These are phyloP conservation scores for Carterocephalus palaemon DNA, from an alignment of 2,888 invertebrate genomes.

Conservation along the genomic window DNA sequence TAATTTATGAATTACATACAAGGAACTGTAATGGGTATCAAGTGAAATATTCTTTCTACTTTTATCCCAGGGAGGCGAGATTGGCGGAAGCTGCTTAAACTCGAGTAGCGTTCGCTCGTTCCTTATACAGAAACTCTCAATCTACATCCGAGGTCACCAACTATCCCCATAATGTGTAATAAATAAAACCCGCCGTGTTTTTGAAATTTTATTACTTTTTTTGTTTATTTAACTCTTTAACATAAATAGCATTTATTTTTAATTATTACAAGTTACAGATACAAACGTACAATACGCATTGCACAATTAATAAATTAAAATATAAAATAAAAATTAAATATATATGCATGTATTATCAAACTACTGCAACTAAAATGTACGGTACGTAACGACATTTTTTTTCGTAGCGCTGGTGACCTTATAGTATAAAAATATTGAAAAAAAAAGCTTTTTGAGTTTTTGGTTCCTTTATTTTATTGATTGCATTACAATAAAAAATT, in stretches of 20 bases:
- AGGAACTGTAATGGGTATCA: too few species aligned
- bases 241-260: slow-evolving; percentile 79
- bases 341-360: too few species aligned
- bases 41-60: too few species aligned
- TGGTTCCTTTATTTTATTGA: slow-evolving; percentile 73
- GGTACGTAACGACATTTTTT: slow-evolving; percentile 52
- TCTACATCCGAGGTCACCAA: too few species aligned
- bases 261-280: slow-evolving; percentile 75
- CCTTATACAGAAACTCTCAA: too few species aligned
- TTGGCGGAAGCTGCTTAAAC: too few species aligned
- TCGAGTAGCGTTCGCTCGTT: too few species aligned
- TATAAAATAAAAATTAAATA: slow-evolving; percentile 73
- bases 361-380: slow-evolving; percentile 62
- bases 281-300: slow-evolving; percentile 74
- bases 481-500: slow-evolving; percentile 59
- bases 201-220: slow-evolving; percentile 77
- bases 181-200: slow-evolving; percentile 60
- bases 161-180: too few species aligned
- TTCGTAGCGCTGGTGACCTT: slow-evolving; percentile 62
- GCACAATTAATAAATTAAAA: slow-evolving; percentile 76
- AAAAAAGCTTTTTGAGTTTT: slow-evolving; percentile 64
- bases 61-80: too few species aligned
- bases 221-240: slow-evolving; percentile 64
- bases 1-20: too few species aligned
- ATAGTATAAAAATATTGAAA: slow-evolving; percentile 71